phyloP scores from a whole-genome alignment of 2,113 vertebrate genomes.

The Callipepla californica region DNA sequence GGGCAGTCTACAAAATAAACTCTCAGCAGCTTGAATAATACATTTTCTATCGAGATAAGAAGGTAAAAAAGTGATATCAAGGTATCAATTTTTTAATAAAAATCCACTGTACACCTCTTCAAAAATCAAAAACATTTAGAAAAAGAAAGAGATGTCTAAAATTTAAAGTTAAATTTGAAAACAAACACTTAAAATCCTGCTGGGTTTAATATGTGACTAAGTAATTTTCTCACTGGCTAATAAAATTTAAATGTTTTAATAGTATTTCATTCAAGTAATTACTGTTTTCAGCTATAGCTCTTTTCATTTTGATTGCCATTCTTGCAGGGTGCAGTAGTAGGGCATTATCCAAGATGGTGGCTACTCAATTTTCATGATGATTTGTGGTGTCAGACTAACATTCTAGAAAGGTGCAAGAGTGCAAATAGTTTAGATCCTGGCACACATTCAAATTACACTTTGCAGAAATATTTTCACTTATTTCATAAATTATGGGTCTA shows the following conservation, averaged over 20 bases:
- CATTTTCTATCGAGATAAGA: not conserved
- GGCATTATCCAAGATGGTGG: not conserved
- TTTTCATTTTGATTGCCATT: not conserved
- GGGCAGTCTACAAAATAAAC: not conserved
- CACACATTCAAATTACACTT: not conserved
- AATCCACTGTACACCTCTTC: no score
- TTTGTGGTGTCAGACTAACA: not conserved
- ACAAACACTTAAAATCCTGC: fast-evolving
- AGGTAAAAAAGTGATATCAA: not conserved
- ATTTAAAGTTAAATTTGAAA: not conserved
- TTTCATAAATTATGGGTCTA: constrained; percentile 5
- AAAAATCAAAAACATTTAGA: not conserved
- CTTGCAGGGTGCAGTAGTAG: not conserved
- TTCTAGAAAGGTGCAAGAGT: not conserved
- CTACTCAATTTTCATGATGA: not conserved
- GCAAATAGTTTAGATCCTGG: not conserved
- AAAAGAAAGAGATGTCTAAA: not conserved
- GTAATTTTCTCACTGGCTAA: not conserved
- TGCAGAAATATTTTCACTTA: constrained; percentile 1
- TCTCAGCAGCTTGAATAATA: not conserved
- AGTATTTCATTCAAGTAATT: not conserved
- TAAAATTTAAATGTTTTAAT: not conserved
- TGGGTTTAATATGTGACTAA: not conserved
- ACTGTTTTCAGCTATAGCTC: not conserved
- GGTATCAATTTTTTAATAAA: not conserved